These are phyloP conservation scores for Orchestia grillus DNA, from an alignment of 1,140 invertebrate species.

Conservation along the genomic window DNA sequence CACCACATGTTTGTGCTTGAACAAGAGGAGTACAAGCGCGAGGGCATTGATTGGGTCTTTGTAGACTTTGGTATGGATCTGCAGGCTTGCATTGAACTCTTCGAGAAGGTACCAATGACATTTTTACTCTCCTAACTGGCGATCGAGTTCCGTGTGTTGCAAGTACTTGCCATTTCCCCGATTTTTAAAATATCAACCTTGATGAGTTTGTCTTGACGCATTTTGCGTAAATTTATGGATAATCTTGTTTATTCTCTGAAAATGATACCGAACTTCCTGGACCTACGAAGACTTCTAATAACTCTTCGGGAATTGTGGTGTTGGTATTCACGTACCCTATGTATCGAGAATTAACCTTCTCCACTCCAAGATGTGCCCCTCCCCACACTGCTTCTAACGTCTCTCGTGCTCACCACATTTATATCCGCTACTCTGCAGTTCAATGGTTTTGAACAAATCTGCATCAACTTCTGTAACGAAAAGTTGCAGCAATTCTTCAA, in stretches of 20 bases:
- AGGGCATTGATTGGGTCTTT: slow-evolving; percentile 90
- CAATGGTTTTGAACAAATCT: slow-evolving; percentile 78
- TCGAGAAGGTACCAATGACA: slow-evolving; percentile 86
- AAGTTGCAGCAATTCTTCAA: slow-evolving; percentile 78
- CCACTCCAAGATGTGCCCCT: not conserved
- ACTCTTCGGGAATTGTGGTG: not conserved
- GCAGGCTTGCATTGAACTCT: slow-evolving; percentile 95
- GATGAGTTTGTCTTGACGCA: not conserved
- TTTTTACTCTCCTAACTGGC: not conserved
- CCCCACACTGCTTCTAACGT: not conserved
- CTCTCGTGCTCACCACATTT: not conserved
- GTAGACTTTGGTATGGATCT: slow-evolving; percentile 99
- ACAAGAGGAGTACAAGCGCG: slow-evolving; percentile 78
- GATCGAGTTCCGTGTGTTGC: not conserved
- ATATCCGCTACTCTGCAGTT: slow-evolving; percentile 71
- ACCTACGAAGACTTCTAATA: not conserved
- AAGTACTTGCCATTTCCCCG: not conserved
- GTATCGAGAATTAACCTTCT: not conserved
- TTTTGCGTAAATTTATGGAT: not conserved
- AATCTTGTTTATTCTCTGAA: not conserved
- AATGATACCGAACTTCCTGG: not conserved
- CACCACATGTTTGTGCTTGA: slow-evolving; percentile 98
- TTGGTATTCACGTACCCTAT: not conserved
- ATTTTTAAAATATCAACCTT: not conserved
- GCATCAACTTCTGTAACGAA: slow-evolving; percentile 78